Conservation (phyloP, 2,888 invertebrate genomes). For the Emmelina monodactyla region DNA sequence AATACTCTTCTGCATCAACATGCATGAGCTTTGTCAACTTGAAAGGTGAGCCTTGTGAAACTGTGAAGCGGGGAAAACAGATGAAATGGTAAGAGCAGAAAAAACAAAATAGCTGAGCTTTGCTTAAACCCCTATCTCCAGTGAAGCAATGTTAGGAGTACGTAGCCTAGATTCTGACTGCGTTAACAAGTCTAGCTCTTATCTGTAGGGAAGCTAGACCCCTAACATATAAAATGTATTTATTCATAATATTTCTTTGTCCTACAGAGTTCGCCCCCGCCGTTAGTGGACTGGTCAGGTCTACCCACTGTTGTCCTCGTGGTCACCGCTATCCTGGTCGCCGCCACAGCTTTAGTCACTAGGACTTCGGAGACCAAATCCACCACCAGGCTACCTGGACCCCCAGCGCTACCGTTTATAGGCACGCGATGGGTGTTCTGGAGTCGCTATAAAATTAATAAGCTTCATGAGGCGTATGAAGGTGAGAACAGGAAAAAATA, state of each 20-base stretch:
- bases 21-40: too few relatives aligned
- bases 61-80: too few relatives aligned
- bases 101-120: too few relatives aligned
- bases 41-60: too few relatives aligned
- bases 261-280: constrained; percentile 37
- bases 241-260: background rate
- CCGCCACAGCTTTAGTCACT: constrained; percentile 32
- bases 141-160: too few relatives aligned
- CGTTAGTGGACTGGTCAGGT: constrained; percentile 48
- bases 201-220: too few relatives aligned
- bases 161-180: too few relatives aligned
- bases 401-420: constrained; percentile 73
- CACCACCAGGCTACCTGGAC: constrained; percentile 72
- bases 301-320: constrained; percentile 45
- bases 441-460: constrained; percentile 73
- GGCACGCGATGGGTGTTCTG: constrained; percentile 85
- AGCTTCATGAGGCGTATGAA: constrained; percentile 81
- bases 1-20: too few relatives aligned
- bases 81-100: too few relatives aligned
- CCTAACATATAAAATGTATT: background rate
- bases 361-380: constrained; percentile 30
- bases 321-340: constrained; percentile 32
- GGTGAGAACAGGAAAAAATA: constrained; percentile 68
- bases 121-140: too few relatives aligned
- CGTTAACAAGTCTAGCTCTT: too few relatives aligned